These are phyloP conservation scores for Smutsia temminckii DNA, from an alignment of 2,797 vertebrate species.

Conservation along the genomic window DNA sequence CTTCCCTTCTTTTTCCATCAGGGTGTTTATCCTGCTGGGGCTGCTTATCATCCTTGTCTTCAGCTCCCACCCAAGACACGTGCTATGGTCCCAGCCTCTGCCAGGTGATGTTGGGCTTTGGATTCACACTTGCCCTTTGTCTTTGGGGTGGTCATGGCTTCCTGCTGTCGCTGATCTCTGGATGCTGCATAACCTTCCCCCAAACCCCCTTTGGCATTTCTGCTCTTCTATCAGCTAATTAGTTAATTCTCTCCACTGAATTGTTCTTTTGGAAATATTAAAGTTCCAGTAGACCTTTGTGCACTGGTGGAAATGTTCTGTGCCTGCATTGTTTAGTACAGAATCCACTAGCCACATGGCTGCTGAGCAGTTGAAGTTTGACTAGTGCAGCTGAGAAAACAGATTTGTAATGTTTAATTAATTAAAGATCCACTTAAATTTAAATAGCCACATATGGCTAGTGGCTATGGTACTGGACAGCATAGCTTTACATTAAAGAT, in stretches of 20 bases:
- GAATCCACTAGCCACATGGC: background rate
- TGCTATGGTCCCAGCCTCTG: background rate
- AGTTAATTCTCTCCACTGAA: slow-evolving; percentile 4
- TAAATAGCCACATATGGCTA: background rate
- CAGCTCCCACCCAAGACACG: background rate
- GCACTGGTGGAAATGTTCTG: background rate
- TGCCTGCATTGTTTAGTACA: background rate
- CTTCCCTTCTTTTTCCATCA: background rate
- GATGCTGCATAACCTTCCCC: background rate
- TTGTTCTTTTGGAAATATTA: slow-evolving; percentile 3
- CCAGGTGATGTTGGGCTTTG: background rate
- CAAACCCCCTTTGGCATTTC: background rate
- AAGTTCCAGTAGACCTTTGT: background rate
- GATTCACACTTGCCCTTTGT: background rate
- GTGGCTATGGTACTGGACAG: background rate
- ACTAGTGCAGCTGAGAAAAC: background rate
- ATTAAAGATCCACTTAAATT: slow-evolving; percentile 28
- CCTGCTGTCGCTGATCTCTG: background rate
- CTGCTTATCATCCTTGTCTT: background rate
- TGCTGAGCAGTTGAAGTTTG: background rate
- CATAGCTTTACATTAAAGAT: background rate
- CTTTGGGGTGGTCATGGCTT: background rate
- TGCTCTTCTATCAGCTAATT: background rate
- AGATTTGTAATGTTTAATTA: slow-evolving; percentile 7
- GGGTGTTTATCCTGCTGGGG: background rate